These are phyloP conservation scores for Dipodomys ordii DNA, from an alignment of 2,113 vertebrate genomes.

Conservation along the genomic window DNA sequence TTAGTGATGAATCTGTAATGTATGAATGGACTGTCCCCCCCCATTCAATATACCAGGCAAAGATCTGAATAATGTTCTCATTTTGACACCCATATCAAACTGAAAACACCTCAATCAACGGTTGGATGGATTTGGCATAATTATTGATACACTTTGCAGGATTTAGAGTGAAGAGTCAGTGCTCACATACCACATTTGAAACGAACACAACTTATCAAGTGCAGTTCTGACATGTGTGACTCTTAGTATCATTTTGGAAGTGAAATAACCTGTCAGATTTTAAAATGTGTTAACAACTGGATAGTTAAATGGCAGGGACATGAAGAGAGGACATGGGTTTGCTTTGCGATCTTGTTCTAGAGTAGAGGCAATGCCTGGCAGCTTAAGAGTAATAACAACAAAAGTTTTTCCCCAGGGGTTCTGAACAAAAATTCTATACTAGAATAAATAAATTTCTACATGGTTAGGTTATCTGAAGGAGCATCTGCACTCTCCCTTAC, in stretches of 20 bases:
- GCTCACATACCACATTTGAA: slow-evolving; percentile 77
- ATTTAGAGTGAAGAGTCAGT: slow-evolving; percentile 79
- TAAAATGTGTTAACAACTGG: slow-evolving; percentile 82
- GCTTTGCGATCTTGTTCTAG: slow-evolving; percentile 40
- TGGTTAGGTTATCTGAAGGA: slow-evolving; percentile 62
- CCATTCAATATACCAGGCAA: slow-evolving; percentile 78
- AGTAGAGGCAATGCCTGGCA: slow-evolving; percentile 67
- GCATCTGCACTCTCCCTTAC: slow-evolving; percentile 66
- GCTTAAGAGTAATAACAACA: slow-evolving; percentile 51
- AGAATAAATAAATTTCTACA: slow-evolving; percentile 75
- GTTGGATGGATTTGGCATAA: slow-evolving; percentile 83
- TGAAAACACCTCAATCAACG: slow-evolving; percentile 83
- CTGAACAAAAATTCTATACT: slow-evolving; percentile 71
- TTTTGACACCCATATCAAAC: slow-evolving; percentile 81
- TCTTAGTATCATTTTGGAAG: slow-evolving; percentile 81
- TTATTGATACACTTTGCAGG: slow-evolving; percentile 80
- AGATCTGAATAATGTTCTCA: slow-evolving; percentile 77
- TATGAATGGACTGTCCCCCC: slow-evolving; percentile 71
- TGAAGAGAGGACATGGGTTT: slow-evolving; percentile 70
- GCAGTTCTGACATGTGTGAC: slow-evolving; percentile 78
- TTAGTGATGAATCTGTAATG: slow-evolving; percentile 56
- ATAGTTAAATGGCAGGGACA: slow-evolving; percentile 74
- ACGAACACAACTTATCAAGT: slow-evolving; percentile 75
- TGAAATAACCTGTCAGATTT: slow-evolving; percentile 64
- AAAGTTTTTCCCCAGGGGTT: slow-evolving; percentile 67